Conservation (phyloP, 2,113 vertebrate species). For the Smithornis capensis region DNA sequence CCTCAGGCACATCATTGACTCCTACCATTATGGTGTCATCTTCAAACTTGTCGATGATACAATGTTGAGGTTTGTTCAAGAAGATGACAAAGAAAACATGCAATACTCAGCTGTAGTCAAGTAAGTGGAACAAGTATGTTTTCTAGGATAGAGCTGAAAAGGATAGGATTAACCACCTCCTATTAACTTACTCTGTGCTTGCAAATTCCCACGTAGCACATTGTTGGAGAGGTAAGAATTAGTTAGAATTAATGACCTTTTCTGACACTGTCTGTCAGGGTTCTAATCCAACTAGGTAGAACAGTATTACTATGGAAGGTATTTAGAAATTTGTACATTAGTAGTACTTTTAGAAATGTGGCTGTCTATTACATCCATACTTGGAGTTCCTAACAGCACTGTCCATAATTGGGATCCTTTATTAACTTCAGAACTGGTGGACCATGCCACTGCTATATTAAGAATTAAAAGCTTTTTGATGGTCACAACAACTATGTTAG, state of each 20-base stretch:
- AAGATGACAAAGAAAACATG: neutral
- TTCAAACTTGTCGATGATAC: neutral
- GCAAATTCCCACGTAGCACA: accelerated
- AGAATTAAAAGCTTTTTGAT: neutral
- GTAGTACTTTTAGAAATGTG: neutral
- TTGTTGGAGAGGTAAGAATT: neutral
- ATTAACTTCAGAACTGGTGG: neutral
- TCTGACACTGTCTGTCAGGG: neutral
- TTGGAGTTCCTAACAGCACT: neutral
- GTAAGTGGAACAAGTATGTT: neutral
- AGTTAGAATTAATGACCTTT: neutral
- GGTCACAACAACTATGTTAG: neutral
- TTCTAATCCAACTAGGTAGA: neutral
- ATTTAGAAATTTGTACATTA: neutral
- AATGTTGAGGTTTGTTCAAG: neutral
- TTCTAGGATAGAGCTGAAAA: neutral
- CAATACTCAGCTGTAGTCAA: neutral
- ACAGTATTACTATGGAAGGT: neutral
- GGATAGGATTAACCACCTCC: neutral
- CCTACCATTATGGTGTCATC: neutral
- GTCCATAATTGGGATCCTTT: neutral
- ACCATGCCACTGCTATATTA: neutral
- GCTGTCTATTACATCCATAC: neutral
- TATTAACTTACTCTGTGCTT: neutral
- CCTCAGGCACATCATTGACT: neutral